These are phyloP conservation scores for Leucophenga maculata DNA, from an alignment of 2,888 invertebrate genomes.

Conservation along the genomic window DNA sequence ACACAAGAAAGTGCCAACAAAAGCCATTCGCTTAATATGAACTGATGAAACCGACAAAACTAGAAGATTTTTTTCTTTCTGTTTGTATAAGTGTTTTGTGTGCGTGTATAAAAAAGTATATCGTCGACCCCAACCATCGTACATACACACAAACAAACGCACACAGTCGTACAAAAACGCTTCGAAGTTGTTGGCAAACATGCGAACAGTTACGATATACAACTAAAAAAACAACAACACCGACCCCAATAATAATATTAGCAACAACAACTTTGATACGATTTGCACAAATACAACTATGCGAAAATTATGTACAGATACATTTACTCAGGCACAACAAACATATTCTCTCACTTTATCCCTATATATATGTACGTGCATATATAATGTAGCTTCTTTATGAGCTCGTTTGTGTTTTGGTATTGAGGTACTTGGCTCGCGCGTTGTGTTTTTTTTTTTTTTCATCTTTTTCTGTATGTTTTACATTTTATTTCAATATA, in stretches of 20 bases:
- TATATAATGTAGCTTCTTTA: too few species aligned
- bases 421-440: too few species aligned
- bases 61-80: constrained; percentile 47
- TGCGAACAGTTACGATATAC: constrained; percentile 11
- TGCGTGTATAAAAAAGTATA: constrained; percentile 42
- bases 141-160: constrained; percentile 35
- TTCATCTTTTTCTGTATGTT: too few species aligned
- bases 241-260: constrained; percentile 42
- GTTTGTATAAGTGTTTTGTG: constrained; percentile 36
- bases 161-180: constrained; percentile 34
- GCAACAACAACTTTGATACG: constrained; percentile 57
- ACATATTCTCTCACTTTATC: too few species aligned
- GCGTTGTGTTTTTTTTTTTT: too few species aligned
- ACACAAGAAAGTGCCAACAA: constrained; percentile 3
- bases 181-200: too few species aligned
- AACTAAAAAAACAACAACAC: constrained; percentile 59
- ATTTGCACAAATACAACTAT: constrained; percentile 57
- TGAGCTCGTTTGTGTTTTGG: too few species aligned
- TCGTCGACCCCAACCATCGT: constrained; percentile 42
- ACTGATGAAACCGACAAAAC: constrained; percentile 67
- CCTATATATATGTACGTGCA: too few species aligned
- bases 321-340: too few species aligned
- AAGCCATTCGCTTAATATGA: constrained; percentile 64
- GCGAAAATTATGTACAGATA: background rate
- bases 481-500: too few species aligned